phyloP scores from a whole-genome alignment of 2,113 vertebrate genomes.

The Leptosomus discolor region DNA sequence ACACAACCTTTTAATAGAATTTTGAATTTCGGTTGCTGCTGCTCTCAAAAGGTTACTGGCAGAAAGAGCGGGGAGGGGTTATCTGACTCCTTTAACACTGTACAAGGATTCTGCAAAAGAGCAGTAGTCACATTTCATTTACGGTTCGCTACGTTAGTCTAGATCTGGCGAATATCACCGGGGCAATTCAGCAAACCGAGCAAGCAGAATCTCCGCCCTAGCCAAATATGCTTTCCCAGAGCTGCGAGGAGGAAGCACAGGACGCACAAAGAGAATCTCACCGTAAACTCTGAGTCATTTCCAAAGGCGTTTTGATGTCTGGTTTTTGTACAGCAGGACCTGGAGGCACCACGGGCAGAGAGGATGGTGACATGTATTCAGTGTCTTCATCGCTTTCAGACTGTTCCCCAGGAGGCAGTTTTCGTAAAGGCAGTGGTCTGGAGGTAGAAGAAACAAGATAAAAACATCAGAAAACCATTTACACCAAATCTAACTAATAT shows the following conservation, averaged over 20 bases:
- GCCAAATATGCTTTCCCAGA: background rate
- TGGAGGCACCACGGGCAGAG: conserved; percentile 80
- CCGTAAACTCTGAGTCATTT: conserved; percentile 67
- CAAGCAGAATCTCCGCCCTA: background rate
- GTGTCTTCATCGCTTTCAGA: conserved; percentile 87
- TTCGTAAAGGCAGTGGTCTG: conserved; percentile 82
- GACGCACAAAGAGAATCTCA: background rate
- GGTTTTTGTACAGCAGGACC: conserved; percentile 72
- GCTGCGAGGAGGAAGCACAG: background rate
- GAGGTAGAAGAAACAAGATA: background rate
- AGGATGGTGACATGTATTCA: conserved; percentile 95
- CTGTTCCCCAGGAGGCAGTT: conserved; percentile 78
- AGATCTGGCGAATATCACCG: background rate
- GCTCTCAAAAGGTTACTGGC: background rate
- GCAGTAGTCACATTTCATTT: background rate
- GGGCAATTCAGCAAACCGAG: background rate
- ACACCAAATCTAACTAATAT: background rate
- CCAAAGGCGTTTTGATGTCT: conserved; percentile 70
- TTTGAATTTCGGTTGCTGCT: background rate
- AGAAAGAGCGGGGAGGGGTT: background rate
- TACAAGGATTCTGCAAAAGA: background rate
- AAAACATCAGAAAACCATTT: background rate
- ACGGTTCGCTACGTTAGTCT: background rate
- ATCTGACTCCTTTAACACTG: background rate
- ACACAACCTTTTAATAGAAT: background rate